phyloP scores from a whole-genome alignment of 2,797 vertebrate species.

The Stomatorhinus walkeri region DNA sequence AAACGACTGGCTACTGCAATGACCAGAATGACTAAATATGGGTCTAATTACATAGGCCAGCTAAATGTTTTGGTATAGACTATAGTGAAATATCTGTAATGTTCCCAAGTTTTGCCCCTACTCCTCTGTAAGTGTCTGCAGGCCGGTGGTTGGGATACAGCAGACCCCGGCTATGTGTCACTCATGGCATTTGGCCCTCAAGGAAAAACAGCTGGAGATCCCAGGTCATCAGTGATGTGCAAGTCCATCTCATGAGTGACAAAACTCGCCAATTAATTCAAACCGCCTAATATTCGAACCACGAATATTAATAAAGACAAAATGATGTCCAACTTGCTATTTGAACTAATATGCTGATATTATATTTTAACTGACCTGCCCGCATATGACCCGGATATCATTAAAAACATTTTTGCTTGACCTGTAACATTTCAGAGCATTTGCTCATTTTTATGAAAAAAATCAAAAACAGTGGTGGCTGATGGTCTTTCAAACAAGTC shows the following conservation, averaged over 20 bases:
- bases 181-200: background rate
- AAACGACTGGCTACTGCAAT: background rate
- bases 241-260: background rate
- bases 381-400: background rate
- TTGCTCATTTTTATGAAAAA: background rate
- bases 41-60: background rate
- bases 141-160: background rate
- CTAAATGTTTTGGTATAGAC: background rate
- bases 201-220: background rate
- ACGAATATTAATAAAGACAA: background rate
- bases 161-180: background rate
- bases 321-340: background rate
- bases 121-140: background rate
- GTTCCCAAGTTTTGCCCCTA: background rate
- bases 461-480: too few species aligned
- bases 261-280: background rate
- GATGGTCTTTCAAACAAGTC: too few species aligned
- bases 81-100: background rate
- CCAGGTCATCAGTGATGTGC: background rate
- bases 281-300: background rate
- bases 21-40: background rate
- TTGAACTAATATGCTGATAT: background rate
- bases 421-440: background rate
- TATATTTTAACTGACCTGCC: background rate
- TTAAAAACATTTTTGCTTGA: background rate